Evolutionary conservation across 2,113 vertebrate species (phyloP).

Genomic region (Tupaia tana): DNA sequence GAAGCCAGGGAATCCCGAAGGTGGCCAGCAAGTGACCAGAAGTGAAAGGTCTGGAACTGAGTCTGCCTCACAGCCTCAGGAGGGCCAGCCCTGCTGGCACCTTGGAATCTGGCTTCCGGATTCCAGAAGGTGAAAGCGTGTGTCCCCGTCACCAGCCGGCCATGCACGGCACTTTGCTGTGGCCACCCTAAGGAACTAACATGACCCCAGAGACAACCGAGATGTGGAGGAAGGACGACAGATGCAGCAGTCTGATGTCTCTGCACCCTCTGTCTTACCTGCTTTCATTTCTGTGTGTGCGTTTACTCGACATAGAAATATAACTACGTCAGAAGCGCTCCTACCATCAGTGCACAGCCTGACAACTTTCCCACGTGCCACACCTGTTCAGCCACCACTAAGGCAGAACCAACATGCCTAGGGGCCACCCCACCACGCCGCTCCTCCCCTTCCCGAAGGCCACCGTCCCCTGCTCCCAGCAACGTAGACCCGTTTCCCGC

Average conservation of each 20-base stretch:
- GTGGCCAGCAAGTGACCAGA: not conserved
- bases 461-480: not conserved
- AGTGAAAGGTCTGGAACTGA: not conserved
- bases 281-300: not conserved
- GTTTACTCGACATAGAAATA: not conserved
- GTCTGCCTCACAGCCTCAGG: not conserved
- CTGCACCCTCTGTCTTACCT: not conserved
- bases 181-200: not conserved
- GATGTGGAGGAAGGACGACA: too few relatives aligned
- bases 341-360: rapidly evolving
- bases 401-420: not conserved
- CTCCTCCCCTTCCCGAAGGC: not conserved
- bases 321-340: not conserved
- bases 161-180: not conserved
- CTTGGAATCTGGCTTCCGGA: not conserved
- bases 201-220: too few relatives aligned
- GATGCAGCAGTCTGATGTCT: not conserved
- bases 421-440: rapidly evolving
- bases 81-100: too few relatives aligned
- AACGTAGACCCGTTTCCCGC: not conserved
- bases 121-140: rapidly evolving
- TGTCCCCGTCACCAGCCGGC: not conserved
- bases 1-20: not conserved
- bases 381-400: rapidly evolving
- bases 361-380: not conserved